Conservation (phyloP, 2,888 invertebrate species). For the Eristalinus sepulchralis region DNA sequence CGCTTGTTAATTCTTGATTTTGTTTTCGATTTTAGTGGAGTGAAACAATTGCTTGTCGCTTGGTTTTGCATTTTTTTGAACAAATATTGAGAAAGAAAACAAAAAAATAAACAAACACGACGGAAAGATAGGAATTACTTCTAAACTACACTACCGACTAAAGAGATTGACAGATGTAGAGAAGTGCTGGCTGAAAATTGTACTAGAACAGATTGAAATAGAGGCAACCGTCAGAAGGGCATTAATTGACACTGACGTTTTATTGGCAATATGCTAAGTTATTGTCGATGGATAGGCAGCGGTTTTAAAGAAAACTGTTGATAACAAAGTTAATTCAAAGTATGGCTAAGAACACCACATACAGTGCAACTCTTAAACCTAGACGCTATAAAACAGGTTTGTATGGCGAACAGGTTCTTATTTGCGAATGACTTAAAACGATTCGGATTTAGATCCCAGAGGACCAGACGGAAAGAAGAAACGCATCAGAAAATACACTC, state of each 20-base stretch:
- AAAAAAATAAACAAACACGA: neutral
- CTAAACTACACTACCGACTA: conserved; percentile 25
- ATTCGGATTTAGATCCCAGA: too few species aligned
- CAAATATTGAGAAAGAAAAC: neutral
- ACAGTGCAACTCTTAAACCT: fast-evolving
- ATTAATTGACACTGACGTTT: neutral
- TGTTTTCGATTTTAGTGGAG: conserved; percentile 29
- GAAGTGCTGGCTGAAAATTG: neutral
- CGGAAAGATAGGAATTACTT: neutral
- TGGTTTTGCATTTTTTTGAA: conserved; percentile 43
- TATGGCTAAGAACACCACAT: neutral
- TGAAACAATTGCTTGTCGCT: neutral
- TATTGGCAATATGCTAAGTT: neutral
- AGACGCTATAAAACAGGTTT: neutral
- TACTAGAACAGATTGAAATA: neutral
- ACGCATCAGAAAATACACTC: neutral
- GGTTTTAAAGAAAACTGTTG: neutral
- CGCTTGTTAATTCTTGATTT: conserved; percentile 37
- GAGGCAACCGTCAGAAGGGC: neutral
- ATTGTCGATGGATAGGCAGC: neutral
- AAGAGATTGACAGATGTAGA: neutral
- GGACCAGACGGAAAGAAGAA: neutral
- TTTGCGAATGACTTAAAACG: too few species aligned
- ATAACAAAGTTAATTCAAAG: neutral
- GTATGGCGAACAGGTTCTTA: neutral